Evolutionary conservation across 1,140 invertebrate genomes (phyloP).

Genomic region (Eriosoma lanigerum): DNA sequence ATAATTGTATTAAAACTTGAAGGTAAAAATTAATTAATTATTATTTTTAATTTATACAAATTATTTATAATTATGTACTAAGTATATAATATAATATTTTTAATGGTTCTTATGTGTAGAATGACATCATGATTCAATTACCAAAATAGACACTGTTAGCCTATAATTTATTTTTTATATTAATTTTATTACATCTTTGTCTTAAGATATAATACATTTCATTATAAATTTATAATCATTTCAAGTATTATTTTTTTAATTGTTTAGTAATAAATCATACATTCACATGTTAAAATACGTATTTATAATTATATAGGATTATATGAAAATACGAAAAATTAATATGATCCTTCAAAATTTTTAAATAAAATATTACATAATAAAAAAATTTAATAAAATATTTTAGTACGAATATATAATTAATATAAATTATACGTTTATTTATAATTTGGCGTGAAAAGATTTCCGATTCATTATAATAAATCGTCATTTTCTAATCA

Average conservation of each 20-base stretch:
- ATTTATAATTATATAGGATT: background rate
- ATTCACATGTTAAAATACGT: background rate
- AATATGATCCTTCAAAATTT: background rate
- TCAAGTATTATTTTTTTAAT: background rate
- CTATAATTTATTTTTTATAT: background rate
- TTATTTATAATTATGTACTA: too few relatives aligned
- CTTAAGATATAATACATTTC: background rate
- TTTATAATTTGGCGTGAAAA: background rate
- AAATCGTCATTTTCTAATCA: too few relatives aligned
- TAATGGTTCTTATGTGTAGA: too few relatives aligned
- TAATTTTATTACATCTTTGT: too few relatives aligned
- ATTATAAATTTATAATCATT: background rate
- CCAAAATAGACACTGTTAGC: background rate
- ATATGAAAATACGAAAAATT: slow-evolving; percentile 6
- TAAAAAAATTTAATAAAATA: too few relatives aligned
- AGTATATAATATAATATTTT: too few relatives aligned
- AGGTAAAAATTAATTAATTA: too few relatives aligned
- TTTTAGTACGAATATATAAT: too few relatives aligned
- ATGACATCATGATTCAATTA: background rate
- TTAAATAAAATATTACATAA: background rate
- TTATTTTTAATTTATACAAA: too few relatives aligned
- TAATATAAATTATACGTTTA: background rate
- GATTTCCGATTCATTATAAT: background rate
- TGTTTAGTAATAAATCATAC: background rate
- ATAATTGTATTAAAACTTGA: too few relatives aligned